phyloP scores from a whole-genome alignment of 2,113 vertebrate genomes.

The Callopanchax toddi region DNA sequence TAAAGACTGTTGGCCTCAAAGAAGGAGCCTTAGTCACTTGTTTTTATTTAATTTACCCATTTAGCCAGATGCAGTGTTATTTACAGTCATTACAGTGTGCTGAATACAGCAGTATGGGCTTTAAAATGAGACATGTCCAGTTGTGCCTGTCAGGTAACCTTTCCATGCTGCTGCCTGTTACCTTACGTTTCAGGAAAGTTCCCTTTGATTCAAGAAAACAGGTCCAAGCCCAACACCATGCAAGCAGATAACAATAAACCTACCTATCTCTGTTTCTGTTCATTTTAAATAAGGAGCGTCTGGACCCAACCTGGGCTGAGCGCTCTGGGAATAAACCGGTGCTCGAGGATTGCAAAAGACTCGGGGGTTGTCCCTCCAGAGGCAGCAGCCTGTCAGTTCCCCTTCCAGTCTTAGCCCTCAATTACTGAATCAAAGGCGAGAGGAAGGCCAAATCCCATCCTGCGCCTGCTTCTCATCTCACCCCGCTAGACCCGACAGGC shows the following conservation, averaged over 20 bases:
- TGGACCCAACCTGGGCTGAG: slow-evolving; percentile 21
- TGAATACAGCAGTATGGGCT: too few species aligned
- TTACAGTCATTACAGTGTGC: too few species aligned
- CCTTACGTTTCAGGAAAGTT: slow-evolving; percentile 22
- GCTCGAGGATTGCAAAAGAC: slow-evolving; percentile 17
- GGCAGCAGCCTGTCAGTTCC: slow-evolving; percentile 50
- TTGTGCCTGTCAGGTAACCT: neutral
- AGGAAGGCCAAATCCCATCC: slow-evolving; percentile 60
- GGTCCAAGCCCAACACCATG: slow-evolving; percentile 34
- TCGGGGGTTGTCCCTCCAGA: slow-evolving; percentile 34
- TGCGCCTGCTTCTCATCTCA: slow-evolving; percentile 52
- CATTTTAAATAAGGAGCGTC: slow-evolving; percentile 56
- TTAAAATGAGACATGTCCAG: too few species aligned
- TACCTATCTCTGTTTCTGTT: slow-evolving; percentile 31
- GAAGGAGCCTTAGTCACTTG: too few species aligned
- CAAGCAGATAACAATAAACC: slow-evolving; percentile 46
- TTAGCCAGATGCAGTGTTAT: too few species aligned
- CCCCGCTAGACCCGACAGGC: slow-evolving; percentile 37
- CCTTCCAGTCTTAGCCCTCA: slow-evolving; percentile 59
- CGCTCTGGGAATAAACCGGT: slow-evolving; percentile 29
- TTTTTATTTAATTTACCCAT: too few species aligned
- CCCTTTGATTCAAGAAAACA: slow-evolving; percentile 28
- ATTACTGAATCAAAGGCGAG: slow-evolving; percentile 66
- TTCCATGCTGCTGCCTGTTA: neutral
- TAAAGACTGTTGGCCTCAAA: too few species aligned